These are phyloP conservation scores for Pseudocheirus occidentalis DNA, from an alignment of 2,797 vertebrate genomes.

Conservation along the genomic window DNA sequence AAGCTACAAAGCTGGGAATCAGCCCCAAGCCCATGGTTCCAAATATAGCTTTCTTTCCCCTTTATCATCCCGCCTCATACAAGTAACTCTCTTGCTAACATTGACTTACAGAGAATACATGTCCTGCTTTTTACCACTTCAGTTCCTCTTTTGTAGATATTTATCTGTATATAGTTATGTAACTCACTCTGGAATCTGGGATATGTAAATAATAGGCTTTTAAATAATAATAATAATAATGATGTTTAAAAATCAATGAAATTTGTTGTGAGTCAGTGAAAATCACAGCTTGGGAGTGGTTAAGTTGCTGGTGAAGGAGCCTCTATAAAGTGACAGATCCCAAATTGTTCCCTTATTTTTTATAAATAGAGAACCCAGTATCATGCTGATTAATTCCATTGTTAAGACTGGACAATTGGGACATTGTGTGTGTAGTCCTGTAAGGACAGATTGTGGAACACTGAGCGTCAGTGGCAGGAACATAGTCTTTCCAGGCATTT, in stretches of 20 bases:
- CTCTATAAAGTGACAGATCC: not conserved
- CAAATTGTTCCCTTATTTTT: not conserved
- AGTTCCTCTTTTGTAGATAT: not conserved
- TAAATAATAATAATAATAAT: not conserved
- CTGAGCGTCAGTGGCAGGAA: not conserved
- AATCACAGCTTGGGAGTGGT: not conserved
- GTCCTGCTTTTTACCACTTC: not conserved
- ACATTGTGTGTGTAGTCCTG: not conserved
- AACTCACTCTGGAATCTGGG: not conserved
- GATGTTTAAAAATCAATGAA: not conserved
- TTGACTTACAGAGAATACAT: not conserved
- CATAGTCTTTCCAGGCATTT: not conserved
- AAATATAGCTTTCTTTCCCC: not conserved
- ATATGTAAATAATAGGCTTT: not conserved
- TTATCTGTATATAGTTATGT: not conserved
- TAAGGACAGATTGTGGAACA: not conserved
- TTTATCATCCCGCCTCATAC: not conserved
- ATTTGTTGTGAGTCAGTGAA: not conserved
- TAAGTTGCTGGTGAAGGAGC: not conserved
- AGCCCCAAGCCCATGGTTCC: not conserved
- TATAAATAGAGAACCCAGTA: not conserved
- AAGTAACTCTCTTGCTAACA: not conserved
- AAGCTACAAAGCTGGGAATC: not conserved
- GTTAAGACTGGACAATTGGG: not conserved
- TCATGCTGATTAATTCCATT: not conserved